Evolutionary conservation across 2,888 invertebrate genomes (phyloP), one percentile per base, ranked within the genome.

Genomic region (Campaea margaritaria): DNA sequence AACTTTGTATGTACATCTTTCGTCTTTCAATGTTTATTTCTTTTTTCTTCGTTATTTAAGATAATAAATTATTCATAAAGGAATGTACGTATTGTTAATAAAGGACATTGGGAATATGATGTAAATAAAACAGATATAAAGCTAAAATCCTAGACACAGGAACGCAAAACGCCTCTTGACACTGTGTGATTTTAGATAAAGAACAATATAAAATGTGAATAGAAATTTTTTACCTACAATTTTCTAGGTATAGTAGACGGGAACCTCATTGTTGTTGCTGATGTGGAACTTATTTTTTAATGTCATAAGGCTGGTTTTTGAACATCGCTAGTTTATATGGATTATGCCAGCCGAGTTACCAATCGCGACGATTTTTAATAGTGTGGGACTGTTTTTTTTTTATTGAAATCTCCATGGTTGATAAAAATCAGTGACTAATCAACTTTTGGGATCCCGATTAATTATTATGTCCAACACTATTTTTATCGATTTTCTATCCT

Each of bases 171-270:
- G 81, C 84, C 79, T 83, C 79, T 81, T 79, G 74, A 74, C 62
- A 63, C 64, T 64, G 67, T 79, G 82, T 81, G 79, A 86, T 81
- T 79, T 61, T 82, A 84, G 83, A 79, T 85, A 83, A 84, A 80
- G 77, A 81, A 79, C 82, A 76, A 84, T 80, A 81, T 75, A 83
- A n/a, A 80, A 79, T 78, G 81, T 79, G 80, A 81, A 84, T 79
- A 82, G 79, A 78, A n/a, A 76, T 87, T 89, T 89, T 89, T 87
- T 89, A 89, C 89, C 87, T 89, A 85, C 81, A 81, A 79, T 81
- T 85, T 85, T 82, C 81, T 89, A 86, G 83, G 82, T 86, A 82
- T 76, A 76, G 79, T 79, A 79, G 79, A 83, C 72, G 79, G 79
- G 74, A 79, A 76, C 81, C 80, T 83, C 76, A 81, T 83, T 84